Conservation (phyloP, 1,140 invertebrate genomes). For the Frieseomelitta varia region DNA sequence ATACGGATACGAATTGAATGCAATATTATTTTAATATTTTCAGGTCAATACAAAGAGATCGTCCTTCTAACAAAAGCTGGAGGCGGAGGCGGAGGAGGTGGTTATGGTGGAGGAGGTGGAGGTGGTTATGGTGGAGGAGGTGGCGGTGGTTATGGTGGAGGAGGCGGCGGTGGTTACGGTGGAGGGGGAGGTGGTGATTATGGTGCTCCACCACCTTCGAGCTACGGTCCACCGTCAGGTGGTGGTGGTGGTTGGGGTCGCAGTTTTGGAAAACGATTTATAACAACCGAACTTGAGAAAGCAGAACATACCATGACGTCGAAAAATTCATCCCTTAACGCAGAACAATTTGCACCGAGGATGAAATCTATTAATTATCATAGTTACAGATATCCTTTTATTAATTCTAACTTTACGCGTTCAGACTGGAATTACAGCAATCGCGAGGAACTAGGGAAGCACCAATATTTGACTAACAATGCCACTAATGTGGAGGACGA, state of each 20-base stretch:
- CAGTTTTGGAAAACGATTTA: conserved; percentile 71
- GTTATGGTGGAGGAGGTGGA: not conserved
- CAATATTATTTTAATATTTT: not conserved
- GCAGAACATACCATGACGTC: not conserved
- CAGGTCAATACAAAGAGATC: conserved; percentile 75
- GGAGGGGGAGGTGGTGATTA: conserved; percentile 56
- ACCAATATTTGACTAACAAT: not conserved
- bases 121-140: not conserved
- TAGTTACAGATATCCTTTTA: conserved; percentile 2
- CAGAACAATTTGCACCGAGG: not conserved
- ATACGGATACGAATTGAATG: not conserved
- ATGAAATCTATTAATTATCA: not conserved
- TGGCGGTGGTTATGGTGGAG: conserved; percentile 18
- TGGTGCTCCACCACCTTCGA: conserved; percentile 57
- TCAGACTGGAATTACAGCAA: conserved; percentile 19
- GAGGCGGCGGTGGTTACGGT: conserved; percentile 57
- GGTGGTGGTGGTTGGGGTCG: conserved; percentile 73
- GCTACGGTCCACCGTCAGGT: conserved; percentile 54
- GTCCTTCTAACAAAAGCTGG: conserved; percentile 75
- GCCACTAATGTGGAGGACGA: not conserved
- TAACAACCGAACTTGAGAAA: conserved; percentile 31
- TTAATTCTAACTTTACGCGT: not conserved
- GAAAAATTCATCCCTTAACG: conserved; percentile 8
- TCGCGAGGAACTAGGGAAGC: not conserved
- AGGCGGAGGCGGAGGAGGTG: not conserved